These are phyloP conservation scores for Plectropomus leopardus DNA, from an alignment of 2,113 vertebrate species.

Conservation along the genomic window DNA sequence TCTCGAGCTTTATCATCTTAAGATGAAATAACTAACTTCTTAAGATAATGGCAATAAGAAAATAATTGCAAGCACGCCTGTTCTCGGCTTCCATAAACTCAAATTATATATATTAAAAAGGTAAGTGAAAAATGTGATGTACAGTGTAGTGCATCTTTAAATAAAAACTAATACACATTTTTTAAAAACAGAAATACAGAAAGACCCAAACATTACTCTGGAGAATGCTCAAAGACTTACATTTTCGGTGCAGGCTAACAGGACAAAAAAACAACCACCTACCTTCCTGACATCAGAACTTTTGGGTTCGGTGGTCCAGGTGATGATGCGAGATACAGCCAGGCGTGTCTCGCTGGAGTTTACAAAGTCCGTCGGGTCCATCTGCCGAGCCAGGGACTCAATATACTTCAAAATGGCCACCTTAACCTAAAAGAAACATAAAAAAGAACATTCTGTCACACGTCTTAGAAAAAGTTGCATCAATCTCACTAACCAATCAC, in stretches of 20 bases:
- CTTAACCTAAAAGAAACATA: conserved; percentile 93
- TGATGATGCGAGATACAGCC: conserved; percentile 98
- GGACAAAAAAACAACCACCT: conserved; percentile 7
- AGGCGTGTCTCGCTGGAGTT: conserved; percentile 98
- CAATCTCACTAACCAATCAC: background rate
- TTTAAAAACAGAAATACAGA: background rate
- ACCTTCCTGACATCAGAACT: conserved; percentile 99
- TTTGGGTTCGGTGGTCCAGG: conserved; percentile 99
- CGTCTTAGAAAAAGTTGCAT: background rate
- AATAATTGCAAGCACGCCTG: no score
- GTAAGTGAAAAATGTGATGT: background rate
- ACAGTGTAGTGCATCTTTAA: no score
- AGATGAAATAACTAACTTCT: no score
- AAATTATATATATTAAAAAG: background rate
- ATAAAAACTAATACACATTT: background rate
- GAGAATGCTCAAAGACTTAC: background rate
- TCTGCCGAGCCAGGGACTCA: conserved; percentile 94
- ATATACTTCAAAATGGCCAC: conserved; percentile 99
- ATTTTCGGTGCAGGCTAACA: background rate
- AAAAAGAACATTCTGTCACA: background rate
- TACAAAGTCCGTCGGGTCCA: conserved; percentile 97
- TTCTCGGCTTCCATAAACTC: background rate
- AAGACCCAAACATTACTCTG: background rate
- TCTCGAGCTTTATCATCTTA: no score
- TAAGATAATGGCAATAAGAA: no score